Conservation (phyloP, 2,888 invertebrate genomes). For the Tetragonula carbonaria region DNA sequence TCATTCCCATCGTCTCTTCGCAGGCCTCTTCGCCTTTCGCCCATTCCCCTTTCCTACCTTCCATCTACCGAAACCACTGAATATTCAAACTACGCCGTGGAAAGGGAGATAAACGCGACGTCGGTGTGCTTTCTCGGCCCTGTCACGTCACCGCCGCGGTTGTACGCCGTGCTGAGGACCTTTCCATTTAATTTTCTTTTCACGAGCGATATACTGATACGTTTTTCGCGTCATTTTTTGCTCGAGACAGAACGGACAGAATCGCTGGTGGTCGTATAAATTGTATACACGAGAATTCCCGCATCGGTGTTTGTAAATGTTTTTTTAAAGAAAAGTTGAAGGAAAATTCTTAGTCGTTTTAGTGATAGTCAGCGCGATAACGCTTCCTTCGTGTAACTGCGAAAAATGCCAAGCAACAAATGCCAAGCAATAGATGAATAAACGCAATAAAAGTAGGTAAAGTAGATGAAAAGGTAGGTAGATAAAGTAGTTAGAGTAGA, state of each 20-base stretch:
- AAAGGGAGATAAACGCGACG: conserved; percentile 67
- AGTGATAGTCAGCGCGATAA: too few species aligned
- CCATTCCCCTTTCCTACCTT: conserved; percentile 29
- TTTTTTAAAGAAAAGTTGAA: too few species aligned
- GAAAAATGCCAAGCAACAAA: too few species aligned
- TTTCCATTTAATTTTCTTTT: conserved; percentile 2
- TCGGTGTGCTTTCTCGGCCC: conserved; percentile 42
- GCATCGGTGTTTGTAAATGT: too few species aligned
- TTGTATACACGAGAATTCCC: too few species aligned
- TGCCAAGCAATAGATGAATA: too few species aligned
- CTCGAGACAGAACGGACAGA: not conserved
- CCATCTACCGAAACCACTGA: conserved; percentile 64
- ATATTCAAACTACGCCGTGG: conserved; percentile 72
- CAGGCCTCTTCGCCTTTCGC: not conserved
- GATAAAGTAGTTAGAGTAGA: too few species aligned
- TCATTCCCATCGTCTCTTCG: conserved; percentile 19
- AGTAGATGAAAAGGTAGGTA: too few species aligned
- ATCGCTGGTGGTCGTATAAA: too few species aligned
- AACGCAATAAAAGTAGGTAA: too few species aligned
- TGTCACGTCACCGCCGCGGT: not conserved
- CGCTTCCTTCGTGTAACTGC: too few species aligned
- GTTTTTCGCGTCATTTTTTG: not conserved
- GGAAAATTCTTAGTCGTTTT: too few species aligned
- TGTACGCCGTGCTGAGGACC: not conserved
- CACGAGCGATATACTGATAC: not conserved